Conservation (phyloP, 1,140 invertebrate species). For the Antheraea pernyi region DNA sequence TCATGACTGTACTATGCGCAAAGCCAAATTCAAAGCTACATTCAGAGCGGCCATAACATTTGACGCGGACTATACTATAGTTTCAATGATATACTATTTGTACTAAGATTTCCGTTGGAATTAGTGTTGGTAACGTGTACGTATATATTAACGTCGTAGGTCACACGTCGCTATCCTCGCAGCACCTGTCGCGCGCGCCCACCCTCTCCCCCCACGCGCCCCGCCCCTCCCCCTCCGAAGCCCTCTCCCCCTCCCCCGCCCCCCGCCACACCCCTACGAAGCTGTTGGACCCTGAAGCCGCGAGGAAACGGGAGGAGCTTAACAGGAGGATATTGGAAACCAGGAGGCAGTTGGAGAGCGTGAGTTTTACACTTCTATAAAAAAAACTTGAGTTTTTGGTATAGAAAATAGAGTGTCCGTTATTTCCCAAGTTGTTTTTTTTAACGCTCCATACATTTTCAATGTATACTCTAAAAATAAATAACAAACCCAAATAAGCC, state of each 20-base stretch:
- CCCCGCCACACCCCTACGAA: conserved; percentile 66
- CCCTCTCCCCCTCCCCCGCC: conserved; percentile 37
- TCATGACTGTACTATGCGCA: no score
- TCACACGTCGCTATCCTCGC: conserved; percentile 57
- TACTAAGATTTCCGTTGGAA: no score
- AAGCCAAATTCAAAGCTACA: no score
- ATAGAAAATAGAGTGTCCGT: no score
- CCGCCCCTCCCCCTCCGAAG: conserved; percentile 56
- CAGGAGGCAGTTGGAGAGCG: conserved; percentile 92
- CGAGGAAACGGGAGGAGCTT: conserved; percentile 89
- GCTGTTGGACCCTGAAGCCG: conserved; percentile 82
- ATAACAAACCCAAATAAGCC: no score
- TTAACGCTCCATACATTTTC: no score
- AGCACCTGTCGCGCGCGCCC: conserved; percentile 53
- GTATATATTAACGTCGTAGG: conserved; percentile 27
- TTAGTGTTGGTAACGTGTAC: background rate
- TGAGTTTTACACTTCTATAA: conserved; percentile 75
- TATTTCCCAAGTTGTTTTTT: no score
- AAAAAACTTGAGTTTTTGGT: no score
- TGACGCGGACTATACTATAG: no score
- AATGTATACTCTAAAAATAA: no score
- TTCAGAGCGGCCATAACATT: no score
- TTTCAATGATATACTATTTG: no score
- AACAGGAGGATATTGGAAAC: conserved; percentile 93
- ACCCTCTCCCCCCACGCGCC: conserved; percentile 21